Base-by-base conservation (phyloP, 2,113 vertebrate species). In the Neolamprologus sp. region DNA sequence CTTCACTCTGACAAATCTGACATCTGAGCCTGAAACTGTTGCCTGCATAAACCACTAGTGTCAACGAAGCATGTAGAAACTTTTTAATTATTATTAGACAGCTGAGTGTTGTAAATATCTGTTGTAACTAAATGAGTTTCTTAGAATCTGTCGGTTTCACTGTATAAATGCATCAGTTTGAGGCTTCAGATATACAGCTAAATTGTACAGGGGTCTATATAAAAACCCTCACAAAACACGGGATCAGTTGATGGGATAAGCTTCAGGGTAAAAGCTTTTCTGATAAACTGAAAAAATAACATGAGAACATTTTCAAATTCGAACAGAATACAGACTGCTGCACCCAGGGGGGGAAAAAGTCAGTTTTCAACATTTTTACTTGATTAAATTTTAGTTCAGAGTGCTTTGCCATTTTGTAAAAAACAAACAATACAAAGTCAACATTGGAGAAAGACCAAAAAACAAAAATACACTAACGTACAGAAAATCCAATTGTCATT, bases 391-490 rank as follows among this genome's bases (percentile, higher is more conserved):
- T 92, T 90, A 85, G 92, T 95, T 88, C 85, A 91, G 95, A 94
- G 93, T 95, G 93, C 91, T 71, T 93, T 89, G 88, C 54, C 80
- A 85, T 79, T 49, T 71, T 58, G 21, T 55, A 88, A 88, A 90
- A 75, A 91, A 68, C 14, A n/a, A 80, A 60, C 4, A 7, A 31
- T 14, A 79, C 10, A 82, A 65, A 82, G 19, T 37, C 10, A 63
- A 5, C 7, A 23, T 40, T 19, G 5, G 26, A 81, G 35, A 83
- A 35, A 80, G 7, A 51, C 3, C 4, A 75, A 85, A 87, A 68
- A 53, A 4, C 83, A 37, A 80, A 26, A 55, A 65, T 68, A 65
- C 79, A 31, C 75, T 63, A 51, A 26, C 13, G 4, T 6, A 1
- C 5, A 55, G 49, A 80, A 85, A 53, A n/a, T 73, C 68, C 68